Evolutionary conservation across 64 coral and sea anemone species (phyloP).

Genomic region (Montipora sp.): DNA sequence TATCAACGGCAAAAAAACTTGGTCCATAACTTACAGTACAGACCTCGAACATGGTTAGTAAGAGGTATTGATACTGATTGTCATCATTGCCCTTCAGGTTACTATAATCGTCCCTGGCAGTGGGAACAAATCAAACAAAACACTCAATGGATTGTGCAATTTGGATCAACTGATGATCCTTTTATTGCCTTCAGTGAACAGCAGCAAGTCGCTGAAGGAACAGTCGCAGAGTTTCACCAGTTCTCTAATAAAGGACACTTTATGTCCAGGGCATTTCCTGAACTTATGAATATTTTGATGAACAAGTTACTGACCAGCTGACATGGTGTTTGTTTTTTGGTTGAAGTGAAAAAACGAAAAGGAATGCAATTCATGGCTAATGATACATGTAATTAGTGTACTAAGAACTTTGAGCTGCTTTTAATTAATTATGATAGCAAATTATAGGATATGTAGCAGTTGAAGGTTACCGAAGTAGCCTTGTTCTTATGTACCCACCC

Average conservation of each 20-base stretch:
- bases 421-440: no score
- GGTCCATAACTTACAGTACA: no score
- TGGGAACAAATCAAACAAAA: slow-evolving; percentile 83
- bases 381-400: no score
- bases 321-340: neutral
- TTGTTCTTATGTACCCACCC: no score
- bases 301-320: slow-evolving; percentile 57
- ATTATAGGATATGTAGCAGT: no score
- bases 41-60: no score
- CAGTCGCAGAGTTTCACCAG: slow-evolving; percentile 72
- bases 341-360: no score
- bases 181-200: slow-evolving; percentile 87
- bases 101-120: slow-evolving; percentile 83
- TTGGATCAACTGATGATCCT: slow-evolving; percentile 92
- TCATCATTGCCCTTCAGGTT: slow-evolving; percentile 47
- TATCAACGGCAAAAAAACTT: no score
- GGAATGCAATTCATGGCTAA: no score
- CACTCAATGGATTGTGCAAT: slow-evolving; percentile 93
- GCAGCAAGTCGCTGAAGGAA: slow-evolving; percentile 76
- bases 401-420: no score
- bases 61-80: no score
- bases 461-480: no score
- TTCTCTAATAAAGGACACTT: slow-evolving; percentile 84
- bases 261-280: slow-evolving; percentile 64
- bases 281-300: slow-evolving; percentile 76